Evolutionary conservation across 2,888 invertebrate species (phyloP).

Genomic region (Halocaridina rubra): DNA sequence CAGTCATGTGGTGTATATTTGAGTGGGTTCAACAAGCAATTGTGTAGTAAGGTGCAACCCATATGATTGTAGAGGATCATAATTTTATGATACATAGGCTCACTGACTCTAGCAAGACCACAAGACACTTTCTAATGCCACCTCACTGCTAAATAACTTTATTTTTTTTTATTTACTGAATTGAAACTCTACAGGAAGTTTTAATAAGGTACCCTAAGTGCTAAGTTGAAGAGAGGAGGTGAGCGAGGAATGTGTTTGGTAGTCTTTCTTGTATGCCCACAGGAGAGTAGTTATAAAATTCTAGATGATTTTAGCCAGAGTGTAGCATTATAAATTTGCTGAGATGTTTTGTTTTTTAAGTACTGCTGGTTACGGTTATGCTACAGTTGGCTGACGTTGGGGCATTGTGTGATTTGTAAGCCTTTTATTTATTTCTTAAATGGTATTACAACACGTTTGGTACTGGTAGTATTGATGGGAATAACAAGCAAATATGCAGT

Average conservation of each 20-base stretch:
- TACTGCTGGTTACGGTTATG: conserved; percentile 49
- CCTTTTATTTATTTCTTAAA: conserved; percentile 15
- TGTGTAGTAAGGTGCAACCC: conserved; percentile 42
- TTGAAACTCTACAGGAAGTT: too few relatives aligned
- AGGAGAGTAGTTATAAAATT: conserved; percentile 24
- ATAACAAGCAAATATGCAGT: conserved; percentile 49
- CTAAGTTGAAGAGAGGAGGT: too few relatives aligned
- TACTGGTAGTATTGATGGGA: conserved; percentile 48
- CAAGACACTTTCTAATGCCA: too few relatives aligned
- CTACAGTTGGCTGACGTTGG: conserved; percentile 44
- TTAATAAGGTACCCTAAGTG: too few relatives aligned
- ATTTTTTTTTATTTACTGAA: too few relatives aligned
- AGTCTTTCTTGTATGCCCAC: conserved; percentile 1
- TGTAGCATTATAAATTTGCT: conserved; percentile 38
- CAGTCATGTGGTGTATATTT: conserved; percentile 53
- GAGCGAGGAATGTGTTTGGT: too few relatives aligned
- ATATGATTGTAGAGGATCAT: conserved; percentile 2
- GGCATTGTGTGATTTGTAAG: conserved; percentile 47
- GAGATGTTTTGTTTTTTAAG: conserved; percentile 36
- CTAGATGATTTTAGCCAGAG: conserved; percentile 42
- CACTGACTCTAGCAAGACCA: not conserved
- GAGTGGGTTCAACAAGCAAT: conserved; percentile 36
- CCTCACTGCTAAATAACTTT: too few relatives aligned
- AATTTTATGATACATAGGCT: not conserved
- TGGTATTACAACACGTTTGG: conserved; percentile 33